Conservation (phyloP, 1,140 invertebrate genomes). For the Drosophila bocki region DNA sequence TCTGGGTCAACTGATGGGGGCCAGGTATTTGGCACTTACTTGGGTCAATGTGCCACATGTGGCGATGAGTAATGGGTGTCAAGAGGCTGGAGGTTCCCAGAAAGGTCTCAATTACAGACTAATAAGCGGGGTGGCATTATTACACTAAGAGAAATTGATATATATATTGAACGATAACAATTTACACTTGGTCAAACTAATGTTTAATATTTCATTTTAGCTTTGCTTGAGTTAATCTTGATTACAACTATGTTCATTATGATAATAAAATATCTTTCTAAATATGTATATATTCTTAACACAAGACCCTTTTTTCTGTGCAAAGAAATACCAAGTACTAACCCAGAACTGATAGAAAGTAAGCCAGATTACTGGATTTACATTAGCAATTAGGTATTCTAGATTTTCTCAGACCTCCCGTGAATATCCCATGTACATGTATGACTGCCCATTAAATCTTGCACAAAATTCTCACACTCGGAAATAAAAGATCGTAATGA, state of each 20-base stretch:
- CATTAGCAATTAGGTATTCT: constrained; percentile 51
- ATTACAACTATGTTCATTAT: too few relatives aligned
- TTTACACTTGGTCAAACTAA: too few relatives aligned
- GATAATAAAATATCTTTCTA: neutral
- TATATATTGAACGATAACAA: neutral
- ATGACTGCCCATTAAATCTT: constrained; percentile 23
- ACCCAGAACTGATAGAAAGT: constrained; percentile 22
- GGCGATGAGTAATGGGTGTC: constrained; percentile 40
- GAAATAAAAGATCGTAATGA: constrained; percentile 30
- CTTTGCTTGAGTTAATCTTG: too few relatives aligned
- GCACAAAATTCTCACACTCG: constrained; percentile 56
- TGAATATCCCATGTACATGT: neutral
- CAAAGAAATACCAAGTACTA: neutral
- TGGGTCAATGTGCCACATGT: constrained; percentile 54
- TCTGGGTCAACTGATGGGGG: constrained; percentile 54
- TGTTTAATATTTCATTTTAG: too few relatives aligned
- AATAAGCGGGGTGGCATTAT: constrained; percentile 1
- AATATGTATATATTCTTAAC: neutral
- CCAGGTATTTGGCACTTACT: constrained; percentile 62
- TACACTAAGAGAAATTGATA: neutral
- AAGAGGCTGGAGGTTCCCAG: constrained; percentile 8
- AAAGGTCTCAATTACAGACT: constrained; percentile 20
- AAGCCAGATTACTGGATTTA: constrained; percentile 25
- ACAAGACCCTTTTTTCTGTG: neutral
- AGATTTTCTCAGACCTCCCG: constrained; percentile 26